Evolutionary conservation across 2,113 vertebrate genomes (phyloP), one percentile per base, ranked within the genome.

Genomic region (Oncorhynchus nerka): DNA sequence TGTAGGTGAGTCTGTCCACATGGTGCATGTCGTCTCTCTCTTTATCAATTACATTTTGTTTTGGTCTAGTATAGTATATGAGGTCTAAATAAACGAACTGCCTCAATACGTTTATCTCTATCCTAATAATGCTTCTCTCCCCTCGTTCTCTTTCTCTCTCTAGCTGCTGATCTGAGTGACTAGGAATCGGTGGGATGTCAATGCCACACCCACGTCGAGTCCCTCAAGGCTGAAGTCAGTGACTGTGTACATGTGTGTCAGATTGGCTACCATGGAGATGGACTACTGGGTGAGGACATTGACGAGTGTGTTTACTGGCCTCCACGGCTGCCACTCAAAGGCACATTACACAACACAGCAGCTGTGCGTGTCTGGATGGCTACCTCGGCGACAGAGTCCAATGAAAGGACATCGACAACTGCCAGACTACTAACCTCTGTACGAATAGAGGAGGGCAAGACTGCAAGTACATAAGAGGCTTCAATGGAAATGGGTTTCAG

Each of bases 401-500:
- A 7, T 95, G 94, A 76, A 39, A 87, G 76, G 94, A 95, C 79
- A 83, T 94, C 0, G 70, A 95, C 13, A 93, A 95, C 68, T 95
- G 94, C 76, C 75, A 81, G 75, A 83, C 65, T 12, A 68, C 86
- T 19, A 95, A 95, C 2, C 0, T 83, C 6, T 95, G 94, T 81
- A 89, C 79, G 1, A 95, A 95, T 80, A 73, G 19, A 0, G 94
- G 94, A 1, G 89, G 90, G 9, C 82, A 89, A 65, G 75, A 16
- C 2, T 95, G 94, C 74, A 66, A 48, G n/a, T 95, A 94, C 75
- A 85, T 57, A 76, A 19, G 0, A 0, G 94, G 94, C 16, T 95
- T 93, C 45, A 73, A 0, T 0, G 94, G 94, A 19, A 82, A 92
- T 8, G 94, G 93, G 5, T 88, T 92, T 45, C 67, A 84, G n/a